Evolutionary conservation across 2,888 invertebrate genomes (phyloP), one percentile per base, ranked within the genome.

Genomic region (Rotaria socialis): DNA sequence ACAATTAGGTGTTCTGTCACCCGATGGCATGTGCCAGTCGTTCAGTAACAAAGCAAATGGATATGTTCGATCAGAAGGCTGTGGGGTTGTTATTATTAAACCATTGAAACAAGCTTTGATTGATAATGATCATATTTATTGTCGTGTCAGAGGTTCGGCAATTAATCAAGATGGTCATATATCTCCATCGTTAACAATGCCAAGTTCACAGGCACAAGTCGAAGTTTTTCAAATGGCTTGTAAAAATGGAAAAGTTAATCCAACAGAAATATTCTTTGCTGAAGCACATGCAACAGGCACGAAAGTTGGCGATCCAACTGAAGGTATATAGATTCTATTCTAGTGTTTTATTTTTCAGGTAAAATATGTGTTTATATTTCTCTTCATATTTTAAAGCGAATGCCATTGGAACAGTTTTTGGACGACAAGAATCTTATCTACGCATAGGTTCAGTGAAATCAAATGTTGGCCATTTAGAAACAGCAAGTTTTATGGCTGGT

Each of bases 251-350:
- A 47, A n/a, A 16, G 11, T 85, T 56, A 55, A 85, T n/a, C 58
- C 85, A 58, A 67, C 86, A 8, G 85, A 87, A 35, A 85, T 88
- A 10, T 85, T 86, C 55, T 89, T 88, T 80, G 89, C 90, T 89
- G 90, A 90, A 86, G 89, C 90, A 2, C 90, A 90, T 87, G 90
- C 90, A 84, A 90, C 90, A 0, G 90, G 90, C 19, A 90, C 90
- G 14, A 88, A 89, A 19, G 88, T 90, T 11, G 90, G 90, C n/a
- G 90, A 90, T 86, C 90, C 90, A 22, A 89, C 90, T 27, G 90
- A 90, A 85, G 86, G 87, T 55, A 87, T 67, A 8, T 87, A 86
- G 22, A 75, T 88, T 89, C 85, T 89, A 60, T 56, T 35, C 35
- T 2, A 35, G 2, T 35, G 35, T 35, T 35, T 35, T 35, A 35